Evolutionary conservation across 2,888 invertebrate genomes (phyloP).

Genomic region (Vesta saturnalis): DNA sequence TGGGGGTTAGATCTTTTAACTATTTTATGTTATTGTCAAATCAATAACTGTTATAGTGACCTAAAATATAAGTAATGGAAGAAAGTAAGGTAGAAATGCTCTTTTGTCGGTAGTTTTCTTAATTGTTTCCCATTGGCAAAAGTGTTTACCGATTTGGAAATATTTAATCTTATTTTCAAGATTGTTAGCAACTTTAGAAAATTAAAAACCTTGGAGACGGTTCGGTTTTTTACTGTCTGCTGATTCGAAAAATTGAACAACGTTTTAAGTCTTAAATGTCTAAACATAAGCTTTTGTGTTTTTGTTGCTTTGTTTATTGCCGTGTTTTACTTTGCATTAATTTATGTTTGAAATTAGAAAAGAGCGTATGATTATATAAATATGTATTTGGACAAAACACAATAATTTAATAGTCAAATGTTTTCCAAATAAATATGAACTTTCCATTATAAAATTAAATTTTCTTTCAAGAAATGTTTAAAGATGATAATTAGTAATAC

Average conservation of each 20-base stretch:
- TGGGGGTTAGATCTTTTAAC: background rate
- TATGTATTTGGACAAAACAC: too few relatives aligned
- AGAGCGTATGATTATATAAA: too few relatives aligned
- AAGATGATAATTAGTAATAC: too few relatives aligned
- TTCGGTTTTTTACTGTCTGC: conserved; percentile 10
- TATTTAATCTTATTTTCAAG: conserved; percentile 36
- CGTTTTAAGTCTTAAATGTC: background rate
- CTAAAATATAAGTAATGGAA: background rate
- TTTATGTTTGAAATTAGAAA: too few relatives aligned
- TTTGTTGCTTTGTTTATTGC: too few relatives aligned
- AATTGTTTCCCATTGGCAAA: conserved; percentile 34
- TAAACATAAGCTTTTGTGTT: background rate
- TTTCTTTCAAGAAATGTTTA: too few relatives aligned
- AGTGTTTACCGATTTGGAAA: conserved; percentile 40
- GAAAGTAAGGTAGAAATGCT: background rate
- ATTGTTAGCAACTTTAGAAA: conserved; percentile 11
- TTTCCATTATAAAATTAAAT: too few relatives aligned
- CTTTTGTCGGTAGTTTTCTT: conserved; percentile 31
- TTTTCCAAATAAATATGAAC: too few relatives aligned
- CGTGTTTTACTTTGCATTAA: too few relatives aligned
- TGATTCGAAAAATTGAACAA: conserved; percentile 6
- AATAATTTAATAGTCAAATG: too few relatives aligned
- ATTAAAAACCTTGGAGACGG: conserved; percentile 12
- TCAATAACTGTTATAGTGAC: conserved; percentile 1
- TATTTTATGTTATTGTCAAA: background rate